These are phyloP conservation scores for Corythornis leucogaster DNA, from an alignment of 2,797 vertebrate genomes.

Conservation along the genomic window DNA sequence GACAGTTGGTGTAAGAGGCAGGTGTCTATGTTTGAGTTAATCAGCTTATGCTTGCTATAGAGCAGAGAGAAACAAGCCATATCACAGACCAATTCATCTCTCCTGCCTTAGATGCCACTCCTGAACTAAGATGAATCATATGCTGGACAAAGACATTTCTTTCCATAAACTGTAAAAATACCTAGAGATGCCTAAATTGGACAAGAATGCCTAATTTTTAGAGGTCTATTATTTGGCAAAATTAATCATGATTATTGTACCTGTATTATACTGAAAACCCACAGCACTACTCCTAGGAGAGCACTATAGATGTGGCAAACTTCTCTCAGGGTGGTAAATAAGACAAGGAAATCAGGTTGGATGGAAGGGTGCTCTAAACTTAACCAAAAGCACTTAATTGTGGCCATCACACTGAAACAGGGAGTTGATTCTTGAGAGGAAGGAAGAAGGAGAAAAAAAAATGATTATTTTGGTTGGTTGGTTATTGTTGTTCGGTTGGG, in stretches of 20 bases:
- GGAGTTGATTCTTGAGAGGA: background rate
- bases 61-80: background rate
- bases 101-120: background rate
- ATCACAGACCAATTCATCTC: background rate
- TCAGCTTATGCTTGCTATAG: background rate
- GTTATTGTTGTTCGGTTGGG: background rate
- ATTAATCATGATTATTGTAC: background rate
- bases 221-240: background rate
- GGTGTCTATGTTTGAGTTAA: slow-evolving; percentile 35
- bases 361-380: background rate
- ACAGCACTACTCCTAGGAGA: background rate
- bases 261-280: background rate
- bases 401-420: background rate
- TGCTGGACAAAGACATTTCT: background rate
- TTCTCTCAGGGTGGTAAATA: background rate
- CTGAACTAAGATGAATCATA: background rate
- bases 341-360: background rate
- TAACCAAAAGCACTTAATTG: background rate
- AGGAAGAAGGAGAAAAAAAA: background rate
- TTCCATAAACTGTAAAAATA: background rate
- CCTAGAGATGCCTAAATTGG: background rate
- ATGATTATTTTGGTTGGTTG: fast-evolving
- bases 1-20: slow-evolving; percentile 12
- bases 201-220: background rate
- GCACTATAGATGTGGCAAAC: background rate